phyloP scores from a whole-genome alignment of 2,113 vertebrate species.

The Todiramphus saurophagus region DNA sequence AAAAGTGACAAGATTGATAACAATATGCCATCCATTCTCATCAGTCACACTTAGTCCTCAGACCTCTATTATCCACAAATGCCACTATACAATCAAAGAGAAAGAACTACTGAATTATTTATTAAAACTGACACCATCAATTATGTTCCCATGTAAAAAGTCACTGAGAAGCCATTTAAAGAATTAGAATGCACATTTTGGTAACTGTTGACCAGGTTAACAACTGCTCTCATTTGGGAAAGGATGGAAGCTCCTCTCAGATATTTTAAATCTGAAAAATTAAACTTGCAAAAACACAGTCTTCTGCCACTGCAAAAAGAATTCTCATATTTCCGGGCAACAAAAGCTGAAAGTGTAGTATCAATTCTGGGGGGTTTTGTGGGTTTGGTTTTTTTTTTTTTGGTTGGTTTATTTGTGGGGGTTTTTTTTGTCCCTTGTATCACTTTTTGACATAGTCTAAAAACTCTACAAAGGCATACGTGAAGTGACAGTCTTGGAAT shows the following conservation, averaged over 20 bases:
- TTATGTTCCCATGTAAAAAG: constrained; percentile 30
- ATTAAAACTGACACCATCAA: constrained; percentile 57
- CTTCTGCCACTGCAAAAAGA: background rate
- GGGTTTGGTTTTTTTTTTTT: background rate
- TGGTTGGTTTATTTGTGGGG: background rate
- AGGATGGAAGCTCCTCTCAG: background rate
- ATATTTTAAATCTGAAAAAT: background rate
- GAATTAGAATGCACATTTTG: background rate
- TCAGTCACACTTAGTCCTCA: constrained; percentile 37
- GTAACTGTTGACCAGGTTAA: constrained; percentile 29
- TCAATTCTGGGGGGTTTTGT: background rate
- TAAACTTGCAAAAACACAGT: background rate
- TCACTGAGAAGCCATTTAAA: constrained; percentile 31
- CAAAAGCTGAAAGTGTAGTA: background rate
- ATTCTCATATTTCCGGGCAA: background rate
- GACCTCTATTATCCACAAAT: constrained; percentile 51
- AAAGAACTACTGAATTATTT: constrained; percentile 65
- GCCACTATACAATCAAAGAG: constrained; percentile 5
- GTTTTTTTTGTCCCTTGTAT: background rate
- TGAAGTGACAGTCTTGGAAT: background rate
- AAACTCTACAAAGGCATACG: background rate
- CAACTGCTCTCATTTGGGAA: background rate
- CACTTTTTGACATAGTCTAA: background rate
- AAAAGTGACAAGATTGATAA: constrained; percentile 33
- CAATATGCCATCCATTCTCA: constrained; percentile 18